Evolutionary conservation across 2,797 vertebrate species (phyloP), one percentile per base, ranked within the genome.

Genomic region (Enteromius viviparus): DNA sequence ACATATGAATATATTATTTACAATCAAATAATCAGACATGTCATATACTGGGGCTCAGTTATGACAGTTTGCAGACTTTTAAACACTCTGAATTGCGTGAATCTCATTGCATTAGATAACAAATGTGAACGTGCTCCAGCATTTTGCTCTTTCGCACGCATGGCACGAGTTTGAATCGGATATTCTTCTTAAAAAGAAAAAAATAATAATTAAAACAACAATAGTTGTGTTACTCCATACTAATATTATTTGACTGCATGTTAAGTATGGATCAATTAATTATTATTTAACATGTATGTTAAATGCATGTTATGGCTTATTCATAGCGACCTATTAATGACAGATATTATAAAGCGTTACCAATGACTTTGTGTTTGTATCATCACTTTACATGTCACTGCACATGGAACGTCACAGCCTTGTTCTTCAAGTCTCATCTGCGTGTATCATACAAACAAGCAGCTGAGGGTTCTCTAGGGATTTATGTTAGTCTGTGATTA

Each of bases 391-490:
- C 66, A 78, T 71, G 65, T 83, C 82, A 77, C 37, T 69, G 65
- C 81, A 62, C 40, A 45, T 78, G 51, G 26, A 83, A 70, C 75
- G 10, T 83, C 81, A 51, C 78, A 40, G 37, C 40, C 75, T 78
- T 83, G 65, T 62, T 83, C 75, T 78, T 78, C 53, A 42, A 71
- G 75, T 77, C 82, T 83, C 82, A 78, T 83, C 82, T 83, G 82
- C 21, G 66, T 77, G 75, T 70, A 71, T 78, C 75, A 78, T 71
- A 62, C 75, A 83, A 83, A 83, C 75, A 83, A 78, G 82, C 83
- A 84, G 62, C 83, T 80, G 71, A 84, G 47, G 49, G 62, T 15
- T 84, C 78, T 78, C 82, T 64, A 60, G 82, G 66, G 78, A 7
- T 29, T 83, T 83, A 12, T 29, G 65, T 55, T 71, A 83, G 75